Conservation (phyloP, 2,797 vertebrate genomes). For the Darevskia nairensis region DNA sequence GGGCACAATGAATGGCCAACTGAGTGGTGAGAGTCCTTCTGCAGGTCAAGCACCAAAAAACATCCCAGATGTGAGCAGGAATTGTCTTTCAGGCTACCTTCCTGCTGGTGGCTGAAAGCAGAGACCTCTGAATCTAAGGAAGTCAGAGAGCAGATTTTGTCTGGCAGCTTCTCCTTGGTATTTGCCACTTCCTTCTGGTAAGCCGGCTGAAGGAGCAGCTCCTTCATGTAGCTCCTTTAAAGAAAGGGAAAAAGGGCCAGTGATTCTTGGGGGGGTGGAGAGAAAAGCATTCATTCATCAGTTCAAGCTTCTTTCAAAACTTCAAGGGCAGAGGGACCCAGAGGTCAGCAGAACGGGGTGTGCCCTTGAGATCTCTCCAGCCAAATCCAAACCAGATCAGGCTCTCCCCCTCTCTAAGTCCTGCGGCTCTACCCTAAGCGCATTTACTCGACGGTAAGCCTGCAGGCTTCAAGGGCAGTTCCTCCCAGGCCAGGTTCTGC, state of each 20-base stretch:
- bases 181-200: accelerated
- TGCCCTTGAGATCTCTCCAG: no score
- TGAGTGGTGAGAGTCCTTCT: not conserved
- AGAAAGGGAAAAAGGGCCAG: not conserved
- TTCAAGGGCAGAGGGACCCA: not conserved
- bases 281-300: accelerated
- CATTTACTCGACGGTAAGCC: not conserved
- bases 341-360: no score
- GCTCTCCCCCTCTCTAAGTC: not conserved
- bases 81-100: constrained; percentile 2
- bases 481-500: no score
- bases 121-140: not conserved
- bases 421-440: not conserved
- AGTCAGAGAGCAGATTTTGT: accelerated
- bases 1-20: not conserved
- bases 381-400: not conserved
- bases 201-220: not conserved
- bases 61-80: not conserved
- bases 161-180: not conserved
- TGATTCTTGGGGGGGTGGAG: not conserved
- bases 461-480: not conserved
- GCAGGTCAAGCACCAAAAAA: not conserved
- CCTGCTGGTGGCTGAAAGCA: accelerated
- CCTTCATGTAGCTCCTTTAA: not conserved
- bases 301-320: not conserved